Evolutionary conservation across 2,888 invertebrate species (phyloP), one percentile per base, ranked within the genome.

Genomic region (Meandrusa payeni): DNA sequence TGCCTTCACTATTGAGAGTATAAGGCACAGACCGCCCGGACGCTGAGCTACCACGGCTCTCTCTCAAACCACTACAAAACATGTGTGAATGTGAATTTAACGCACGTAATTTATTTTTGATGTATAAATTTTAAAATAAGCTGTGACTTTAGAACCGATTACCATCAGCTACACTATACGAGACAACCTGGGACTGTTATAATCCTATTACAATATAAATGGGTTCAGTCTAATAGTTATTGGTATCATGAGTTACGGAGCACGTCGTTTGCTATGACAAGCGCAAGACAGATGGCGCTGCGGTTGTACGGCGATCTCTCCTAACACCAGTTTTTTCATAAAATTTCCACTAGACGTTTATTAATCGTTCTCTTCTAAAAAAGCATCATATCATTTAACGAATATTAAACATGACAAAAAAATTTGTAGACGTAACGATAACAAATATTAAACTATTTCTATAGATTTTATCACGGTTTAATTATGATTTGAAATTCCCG

Each of bases 291-390:
- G 40, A 24, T 32, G 23, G 31, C 29, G 15, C 22, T 29, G 22
- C 6, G 29, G 12, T 12, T 9, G 11, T 17, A 9, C 23, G 5
- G n/a, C n/a, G n/a, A n/a, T n/a, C n/a, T n/a, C n/a, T n/a, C n/a
- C n/a, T n/a, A n/a, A n/a, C n/a, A n/a, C n/a, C 24, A 7, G 23
- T 17, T 37, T 20, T 32, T 40, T 29, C 4, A 31, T 24, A 5
- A 40, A 32, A 40, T 7, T 31, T 31, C 33, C 31, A 31, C 20
- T 17, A 5, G 33, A 34, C 33, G 13, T 33, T 34, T 22, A 41
- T 28, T 15, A 22, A 15, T 33, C 22, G 27, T 5, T 10, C n/a
- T 22, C 17, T 2, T 9, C 15, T 6, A 2, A 27, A 11, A 20
- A 5, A 3, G 36, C 2, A 22, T 12, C 26, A 9, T 11, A 6